phyloP scores from a whole-genome alignment of 2,797 vertebrate genomes.

The Tiaroga cobitis region DNA sequence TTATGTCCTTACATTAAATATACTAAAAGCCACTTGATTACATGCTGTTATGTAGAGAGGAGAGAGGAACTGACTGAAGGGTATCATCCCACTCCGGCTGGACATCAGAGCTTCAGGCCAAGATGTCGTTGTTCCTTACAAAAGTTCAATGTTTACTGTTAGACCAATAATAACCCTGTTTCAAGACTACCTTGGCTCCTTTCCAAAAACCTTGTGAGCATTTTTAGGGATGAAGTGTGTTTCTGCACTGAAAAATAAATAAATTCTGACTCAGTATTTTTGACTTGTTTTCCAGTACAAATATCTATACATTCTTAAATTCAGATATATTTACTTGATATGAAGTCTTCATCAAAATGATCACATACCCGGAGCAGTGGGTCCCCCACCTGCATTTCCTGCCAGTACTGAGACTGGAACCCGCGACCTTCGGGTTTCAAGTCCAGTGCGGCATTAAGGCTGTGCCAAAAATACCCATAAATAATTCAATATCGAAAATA shows the following conservation, averaged over 20 bases:
- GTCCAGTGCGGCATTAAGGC: too few relatives aligned
- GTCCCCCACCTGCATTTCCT: too few relatives aligned
- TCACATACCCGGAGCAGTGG: too few relatives aligned
- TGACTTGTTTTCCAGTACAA: too few relatives aligned
- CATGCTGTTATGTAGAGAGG: conserved; percentile 34
- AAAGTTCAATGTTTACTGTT: not conserved
- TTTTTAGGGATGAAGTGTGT: not conserved
- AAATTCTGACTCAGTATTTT: too few relatives aligned
- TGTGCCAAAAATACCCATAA: not conserved
- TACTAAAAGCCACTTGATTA: conserved; percentile 44
- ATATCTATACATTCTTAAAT: not conserved
- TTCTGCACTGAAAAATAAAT: not conserved
- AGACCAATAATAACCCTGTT: too few relatives aligned
- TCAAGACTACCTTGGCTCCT: not conserved
- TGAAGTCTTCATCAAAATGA: not conserved
- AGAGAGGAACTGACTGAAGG: not conserved
- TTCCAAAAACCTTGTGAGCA: not conserved
- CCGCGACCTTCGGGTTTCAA: too few relatives aligned
- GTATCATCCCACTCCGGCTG: conserved; percentile 28
- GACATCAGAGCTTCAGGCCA: conserved; percentile 16
- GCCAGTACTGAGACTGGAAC: too few relatives aligned
- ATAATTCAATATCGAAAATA: not conserved
- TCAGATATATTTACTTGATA: not conserved
- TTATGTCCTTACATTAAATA: conserved; percentile 36
- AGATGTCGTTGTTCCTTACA: not conserved